Base-by-base conservation (phyloP, 2,888 invertebrate species). In the Mythimna vitellina region DNA sequence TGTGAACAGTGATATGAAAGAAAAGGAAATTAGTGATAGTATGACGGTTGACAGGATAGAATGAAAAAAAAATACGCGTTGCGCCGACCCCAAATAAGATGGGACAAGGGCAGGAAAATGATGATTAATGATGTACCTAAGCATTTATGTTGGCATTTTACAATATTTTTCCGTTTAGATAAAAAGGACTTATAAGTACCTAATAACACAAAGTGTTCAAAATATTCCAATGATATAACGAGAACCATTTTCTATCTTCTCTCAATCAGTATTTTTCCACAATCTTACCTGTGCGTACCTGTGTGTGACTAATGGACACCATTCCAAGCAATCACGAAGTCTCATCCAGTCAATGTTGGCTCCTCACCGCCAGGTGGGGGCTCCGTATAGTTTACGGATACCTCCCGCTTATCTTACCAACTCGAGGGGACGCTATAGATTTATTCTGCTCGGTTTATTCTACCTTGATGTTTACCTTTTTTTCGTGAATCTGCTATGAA, bases 371-470 rank as follows among this genome's bases (percentile, higher is more conserved):
- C 89, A 89, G 91, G 91, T 90, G 88, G 89, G 74, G 89, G 90
- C 88, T 86, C 85, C 86, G 87, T 91, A 90, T 92, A 92, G 92
- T 92, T 91, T 90, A 91, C 90, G 89, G 85, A 90, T 86, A 80
- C 75, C 78, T 67, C 88, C 88, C 89, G 86, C 88, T 90, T 87
- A 89, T 91, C 92, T 92, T 86, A 85, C 89, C 85, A 87, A 87
- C 88, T 87, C 83, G 88, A 91, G 91, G 92, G 92, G 92, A 86
- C 89, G 86, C 87, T 82, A 87, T 89, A 87, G 90, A 92, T 93
- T 92, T 92, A 92, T 93, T 92, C 90, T 88, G 87, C 90, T 89
- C 89, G 86, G 88, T 91, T 93, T 93, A 89, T 89, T 93, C 92
- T 88, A 85, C 87, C 87, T 86, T 63, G 70, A 78, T 81, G 81